A percentile compares a stretch with the other conserved stretches of the same genome.
Conservation (phyloP, 2,888 invertebrate species). For the Ectemnius lituratus region DNA sequence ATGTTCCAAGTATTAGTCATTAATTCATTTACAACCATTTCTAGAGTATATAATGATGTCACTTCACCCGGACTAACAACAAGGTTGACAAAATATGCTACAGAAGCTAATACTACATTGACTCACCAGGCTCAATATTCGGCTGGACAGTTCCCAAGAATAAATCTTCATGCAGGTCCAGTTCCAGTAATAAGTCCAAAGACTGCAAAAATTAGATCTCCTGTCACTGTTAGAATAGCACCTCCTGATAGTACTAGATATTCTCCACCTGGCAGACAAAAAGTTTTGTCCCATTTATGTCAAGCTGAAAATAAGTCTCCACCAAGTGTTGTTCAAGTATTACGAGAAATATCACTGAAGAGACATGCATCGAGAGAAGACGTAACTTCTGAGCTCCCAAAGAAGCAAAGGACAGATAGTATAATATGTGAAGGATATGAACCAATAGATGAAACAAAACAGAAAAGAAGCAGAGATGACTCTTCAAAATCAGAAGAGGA, state of each 20-base stretch:
- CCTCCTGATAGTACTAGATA: constrained; percentile 66
- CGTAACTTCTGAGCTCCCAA: constrained; percentile 66
- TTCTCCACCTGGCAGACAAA: constrained; percentile 63
- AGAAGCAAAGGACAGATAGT: constrained; percentile 72
- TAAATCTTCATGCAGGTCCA: constrained; percentile 71
- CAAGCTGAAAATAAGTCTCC: constrained; percentile 44
- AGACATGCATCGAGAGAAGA: constrained; percentile 75
- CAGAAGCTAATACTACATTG: constrained; percentile 70
- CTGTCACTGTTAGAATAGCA: constrained; percentile 73
- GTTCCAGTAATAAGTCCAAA: constrained; percentile 69
- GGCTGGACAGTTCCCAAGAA: constrained; percentile 74
- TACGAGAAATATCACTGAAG: constrained; percentile 72
- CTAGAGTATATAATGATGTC: constrained; percentile 63
- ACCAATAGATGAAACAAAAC: constrained; percentile 71
- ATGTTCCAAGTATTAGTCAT: not conserved
- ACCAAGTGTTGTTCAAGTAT: constrained; percentile 63
- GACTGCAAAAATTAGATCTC: constrained; percentile 61
- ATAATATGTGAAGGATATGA: constrained; percentile 63
- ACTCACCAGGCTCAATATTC: constrained; percentile 72
- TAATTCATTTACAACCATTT: not conserved
- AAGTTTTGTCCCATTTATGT: constrained; percentile 53
- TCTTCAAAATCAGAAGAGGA: constrained; percentile 71
- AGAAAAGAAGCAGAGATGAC: constrained; percentile 73
- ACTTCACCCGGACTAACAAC: constrained; percentile 73
- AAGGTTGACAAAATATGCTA: constrained; percentile 72